Evolutionary conservation across 2,888 invertebrate genomes (phyloP), one percentile per base, ranked within the genome.

Genomic region (Mesorhabditis sp.): DNA sequence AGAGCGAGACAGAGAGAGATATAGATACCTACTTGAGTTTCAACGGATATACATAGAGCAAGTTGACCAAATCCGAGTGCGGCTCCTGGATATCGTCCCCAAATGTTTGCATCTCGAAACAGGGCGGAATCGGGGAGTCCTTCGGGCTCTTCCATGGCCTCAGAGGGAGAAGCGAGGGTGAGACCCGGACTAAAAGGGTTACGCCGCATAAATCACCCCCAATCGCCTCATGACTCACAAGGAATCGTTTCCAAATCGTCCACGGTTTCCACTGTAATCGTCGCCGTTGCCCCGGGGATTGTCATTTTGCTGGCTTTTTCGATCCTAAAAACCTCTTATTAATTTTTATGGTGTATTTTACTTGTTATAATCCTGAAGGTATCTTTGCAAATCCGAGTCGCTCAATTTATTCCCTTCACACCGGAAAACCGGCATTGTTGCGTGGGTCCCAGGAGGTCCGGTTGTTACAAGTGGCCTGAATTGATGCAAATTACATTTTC

Each of bases 41-140:
- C 78, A 92, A 88, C 0, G 97, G 97, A 86, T 95, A 94, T 15
- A 97, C 91, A 87, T 94, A 97, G 61, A 97, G 88, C 86, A 94
- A 92, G 87, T 97, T 96, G 43, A 91, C 88, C 4, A 92, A 92
- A 85, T 92, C 92, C 0, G 95, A 94, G 86, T 92, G 90, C 43
- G 91, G 89, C 79, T 91, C 90, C 86, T 91, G 91, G 66, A 83
- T 82, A 74, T 74, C 82, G 65, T 86, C 86, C 4, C 87, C 85
- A 81, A 95, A 91, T 82, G 93, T 92, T n/a, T 92, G 90, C 69
- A 95, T 88, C 87, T 95, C 95, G 71, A 93, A 85, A 0, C 93
- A 92, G 6, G 93, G 91, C 42, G 62, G 72, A 4, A 68, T 68
- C 4, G 67, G 68, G 6, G 66, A 65, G 3, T 72, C 67, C 13